A percentile compares a stretch with the other conserved stretches of the same genome.
Conservation (phyloP, 2,888 invertebrate species). For the Dyspetes luteomarginatus region DNA sequence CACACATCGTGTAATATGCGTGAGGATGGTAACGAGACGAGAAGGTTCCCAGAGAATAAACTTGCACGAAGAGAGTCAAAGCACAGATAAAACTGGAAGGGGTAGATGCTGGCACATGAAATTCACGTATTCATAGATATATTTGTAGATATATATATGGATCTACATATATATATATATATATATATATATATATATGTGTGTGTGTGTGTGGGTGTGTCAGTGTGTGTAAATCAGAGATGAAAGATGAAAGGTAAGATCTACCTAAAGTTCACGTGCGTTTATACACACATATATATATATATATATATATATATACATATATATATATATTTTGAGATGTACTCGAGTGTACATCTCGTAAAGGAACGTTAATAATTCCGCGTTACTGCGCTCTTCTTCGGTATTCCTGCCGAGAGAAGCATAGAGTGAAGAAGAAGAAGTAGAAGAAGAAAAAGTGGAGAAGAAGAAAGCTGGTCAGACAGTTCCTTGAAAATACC, state of each 20-base stretch:
- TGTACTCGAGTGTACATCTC: conserved; percentile 51
- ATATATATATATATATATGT: background rate
- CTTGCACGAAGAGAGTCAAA: conserved; percentile 29
- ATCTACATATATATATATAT: conserved; percentile 22
- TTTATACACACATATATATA: background rate
- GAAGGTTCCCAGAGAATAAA: conserved; percentile 31
- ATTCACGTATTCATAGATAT: background rate
- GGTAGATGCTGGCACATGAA: conserved; percentile 33
- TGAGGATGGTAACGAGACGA: conserved; percentile 16
- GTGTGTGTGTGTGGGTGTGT: background rate
- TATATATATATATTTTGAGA: conserved; percentile 32
- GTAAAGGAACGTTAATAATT: conserved; percentile 56
- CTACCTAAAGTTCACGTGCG: conserved; percentile 25
- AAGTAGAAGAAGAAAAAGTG: background rate
- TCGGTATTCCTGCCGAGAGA: conserved; percentile 45
- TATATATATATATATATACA: background rate
- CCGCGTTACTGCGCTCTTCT: conserved; percentile 38
- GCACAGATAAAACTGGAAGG: background rate
- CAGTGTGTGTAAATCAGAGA: background rate
- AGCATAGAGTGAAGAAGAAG: background rate
- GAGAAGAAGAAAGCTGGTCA: background rate
- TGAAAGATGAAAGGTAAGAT: conserved; percentile 6
- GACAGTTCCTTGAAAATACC: conserved; percentile 46
- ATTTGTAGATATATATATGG: background rate
- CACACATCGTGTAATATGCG: conserved; percentile 55